Percentiles rank a stretch among this genome's conserved stretches.
phyloP scores from a whole-genome alignment of 1,140 invertebrate species.

The Medauroidea extradentata region DNA sequence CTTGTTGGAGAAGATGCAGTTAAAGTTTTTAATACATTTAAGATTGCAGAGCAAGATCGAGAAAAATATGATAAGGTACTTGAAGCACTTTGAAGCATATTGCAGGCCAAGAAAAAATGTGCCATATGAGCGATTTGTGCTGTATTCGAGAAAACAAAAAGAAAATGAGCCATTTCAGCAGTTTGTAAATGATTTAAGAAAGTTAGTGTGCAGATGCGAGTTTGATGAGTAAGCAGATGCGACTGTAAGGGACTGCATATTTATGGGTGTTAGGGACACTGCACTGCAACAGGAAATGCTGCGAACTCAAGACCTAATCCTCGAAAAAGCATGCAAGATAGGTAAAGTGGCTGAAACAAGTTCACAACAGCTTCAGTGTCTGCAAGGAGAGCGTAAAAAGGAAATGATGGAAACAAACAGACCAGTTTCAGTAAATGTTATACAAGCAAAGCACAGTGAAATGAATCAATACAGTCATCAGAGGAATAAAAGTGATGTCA shows the following conservation, averaged over 20 bases:
- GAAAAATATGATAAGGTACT: background rate
- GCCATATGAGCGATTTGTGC: conserved; percentile 26
- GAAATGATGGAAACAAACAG: background rate
- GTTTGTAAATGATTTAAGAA: conserved; percentile 27
- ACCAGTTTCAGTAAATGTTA: background rate
- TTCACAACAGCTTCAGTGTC: conserved; percentile 11
- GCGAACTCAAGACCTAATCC: conserved; percentile 26
- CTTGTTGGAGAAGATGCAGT: background rate
- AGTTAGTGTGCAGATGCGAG: conserved; percentile 23
- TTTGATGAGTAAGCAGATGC: conserved; percentile 30
- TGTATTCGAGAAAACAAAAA: conserved; percentile 24
- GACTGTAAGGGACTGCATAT: conserved; percentile 33
- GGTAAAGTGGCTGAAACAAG: conserved; percentile 24
- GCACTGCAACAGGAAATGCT: conserved; percentile 30
- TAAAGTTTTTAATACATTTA: conserved; percentile 17
- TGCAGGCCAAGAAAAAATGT: conserved; percentile 28
- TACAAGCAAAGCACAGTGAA: background rate
- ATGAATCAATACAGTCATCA: background rate
- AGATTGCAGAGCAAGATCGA: conserved; percentile 4
- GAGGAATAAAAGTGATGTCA: background rate
- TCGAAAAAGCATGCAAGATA: conserved; percentile 28
- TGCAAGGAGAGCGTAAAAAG: background rate
- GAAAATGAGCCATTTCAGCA: conserved; percentile 29
- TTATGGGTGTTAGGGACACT: conserved; percentile 21
- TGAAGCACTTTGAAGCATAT: conserved; percentile 22